Evolutionary conservation across 2,797 vertebrate genomes (phyloP).

Genomic region (Neomorphus geoffroyi): DNA sequence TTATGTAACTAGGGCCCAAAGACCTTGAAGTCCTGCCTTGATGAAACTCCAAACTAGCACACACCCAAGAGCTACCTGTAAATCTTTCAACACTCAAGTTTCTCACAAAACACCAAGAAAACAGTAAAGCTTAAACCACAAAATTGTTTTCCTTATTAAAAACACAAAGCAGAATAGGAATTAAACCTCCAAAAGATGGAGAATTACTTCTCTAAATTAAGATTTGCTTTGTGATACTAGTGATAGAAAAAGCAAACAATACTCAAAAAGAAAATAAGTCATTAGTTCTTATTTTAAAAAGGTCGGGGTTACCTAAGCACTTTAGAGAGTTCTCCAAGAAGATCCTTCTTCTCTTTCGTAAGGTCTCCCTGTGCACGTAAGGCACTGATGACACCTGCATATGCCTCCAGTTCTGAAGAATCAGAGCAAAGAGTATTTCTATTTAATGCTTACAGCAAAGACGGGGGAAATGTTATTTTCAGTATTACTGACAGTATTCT

Average conservation of each 20-base stretch:
- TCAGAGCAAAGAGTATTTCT: neutral
- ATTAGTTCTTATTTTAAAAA: neutral
- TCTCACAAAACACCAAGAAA: neutral
- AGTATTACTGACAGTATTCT: neutral
- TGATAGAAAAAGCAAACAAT: neutral
- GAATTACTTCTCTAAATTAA: neutral
- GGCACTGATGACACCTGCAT: conserved; percentile 96
- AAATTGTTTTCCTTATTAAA: neutral
- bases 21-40: neutral
- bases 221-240: neutral
- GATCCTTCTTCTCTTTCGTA: conserved; percentile 97
- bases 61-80: neutral
- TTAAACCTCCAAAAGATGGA: neutral
- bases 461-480: neutral
- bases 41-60: neutral
- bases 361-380: conserved; percentile 97
- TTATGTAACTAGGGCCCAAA: neutral
- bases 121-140: neutral
- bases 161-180: neutral
- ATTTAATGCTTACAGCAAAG: neutral
- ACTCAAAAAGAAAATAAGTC: neutral
- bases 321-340: conserved; percentile 95
- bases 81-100: neutral
- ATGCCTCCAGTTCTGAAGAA: conserved; percentile 93
- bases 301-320: conserved; percentile 87